Evolutionary conservation across 2,888 invertebrate genomes (phyloP).

Genomic region (Lagria hirta): DNA sequence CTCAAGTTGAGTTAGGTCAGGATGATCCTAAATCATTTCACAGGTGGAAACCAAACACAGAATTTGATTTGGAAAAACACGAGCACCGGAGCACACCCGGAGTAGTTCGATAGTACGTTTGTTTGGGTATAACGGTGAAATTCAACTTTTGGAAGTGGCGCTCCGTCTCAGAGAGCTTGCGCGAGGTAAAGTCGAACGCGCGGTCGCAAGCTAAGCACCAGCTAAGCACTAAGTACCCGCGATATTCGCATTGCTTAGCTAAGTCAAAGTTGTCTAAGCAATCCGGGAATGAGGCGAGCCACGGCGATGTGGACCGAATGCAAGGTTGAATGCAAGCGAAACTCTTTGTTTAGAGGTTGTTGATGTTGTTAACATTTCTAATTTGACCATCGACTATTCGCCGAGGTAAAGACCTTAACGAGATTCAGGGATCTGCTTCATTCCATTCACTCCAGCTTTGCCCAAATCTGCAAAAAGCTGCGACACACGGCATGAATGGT

Average conservation of each 20-base stretch:
- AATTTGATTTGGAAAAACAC: conserved; percentile 2
- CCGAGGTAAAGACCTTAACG: conserved; percentile 25
- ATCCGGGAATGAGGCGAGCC: conserved; percentile 37
- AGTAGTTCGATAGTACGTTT: conserved; percentile 28
- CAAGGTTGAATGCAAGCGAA: conserved; percentile 45
- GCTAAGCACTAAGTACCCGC: conserved; percentile 31
- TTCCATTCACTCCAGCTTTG: conserved; percentile 2
- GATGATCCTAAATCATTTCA: conserved; percentile 2
- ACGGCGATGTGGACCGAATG: conserved; percentile 44
- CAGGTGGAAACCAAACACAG: conserved; percentile 7
- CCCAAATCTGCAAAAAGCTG: too few relatives aligned
- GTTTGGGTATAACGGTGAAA: conserved; percentile 34
- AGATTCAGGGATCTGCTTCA: conserved; percentile 13
- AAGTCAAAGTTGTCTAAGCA: conserved; percentile 49
- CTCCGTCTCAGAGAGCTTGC: conserved; percentile 29
- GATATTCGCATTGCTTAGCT: conserved; percentile 47
- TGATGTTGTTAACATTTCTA: conserved; percentile 40
- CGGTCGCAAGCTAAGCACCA: conserved; percentile 32
- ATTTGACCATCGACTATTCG: conserved; percentile 36
- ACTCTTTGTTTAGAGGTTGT: conserved; percentile 45
- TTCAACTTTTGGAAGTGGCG: conserved; percentile 33
- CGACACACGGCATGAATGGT: too few relatives aligned
- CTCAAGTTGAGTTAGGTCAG: conserved; percentile 16
- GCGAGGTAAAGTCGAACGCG: conserved; percentile 32
- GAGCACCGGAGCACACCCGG: conserved; percentile 1